A percentile compares a stretch with the other conserved stretches of the same genome.
These are phyloP conservation scores for Stratiomys singularior DNA, from an alignment of 2,888 invertebrate species.

Conservation along the genomic window DNA sequence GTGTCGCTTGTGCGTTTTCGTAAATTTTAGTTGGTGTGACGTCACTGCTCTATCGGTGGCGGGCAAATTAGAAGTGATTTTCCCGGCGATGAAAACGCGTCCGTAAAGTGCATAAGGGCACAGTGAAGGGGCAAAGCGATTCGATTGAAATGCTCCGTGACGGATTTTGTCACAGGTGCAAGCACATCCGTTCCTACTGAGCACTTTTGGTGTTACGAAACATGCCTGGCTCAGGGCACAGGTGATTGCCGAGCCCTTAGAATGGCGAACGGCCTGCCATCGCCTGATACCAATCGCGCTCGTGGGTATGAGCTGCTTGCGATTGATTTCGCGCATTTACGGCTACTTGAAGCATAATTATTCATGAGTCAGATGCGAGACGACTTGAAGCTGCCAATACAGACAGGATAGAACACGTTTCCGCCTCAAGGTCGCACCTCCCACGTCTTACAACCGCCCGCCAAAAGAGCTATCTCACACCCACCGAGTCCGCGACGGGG, in stretches of 20 bases:
- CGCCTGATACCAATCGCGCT: background rate
- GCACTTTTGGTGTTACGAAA: no score
- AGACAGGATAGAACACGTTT: constrained; percentile 45
- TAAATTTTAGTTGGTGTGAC: constrained; percentile 25
- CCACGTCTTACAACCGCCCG: constrained; percentile 9
- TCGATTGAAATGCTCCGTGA: no score
- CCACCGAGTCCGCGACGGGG: background rate
- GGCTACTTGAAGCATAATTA: constrained; percentile 7
- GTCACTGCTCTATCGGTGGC: constrained; percentile 29
- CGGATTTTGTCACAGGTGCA: no score
- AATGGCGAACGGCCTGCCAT: background rate
- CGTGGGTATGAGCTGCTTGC: background rate
- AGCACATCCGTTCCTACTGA: no score
- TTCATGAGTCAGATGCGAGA: constrained; percentile 25
- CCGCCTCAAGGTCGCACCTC: constrained; percentile 44
- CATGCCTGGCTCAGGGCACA: no score
- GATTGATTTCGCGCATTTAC: constrained; percentile 6
- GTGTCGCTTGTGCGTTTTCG: constrained; percentile 4
- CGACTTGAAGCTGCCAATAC: constrained; percentile 16
- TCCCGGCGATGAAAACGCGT: background rate
- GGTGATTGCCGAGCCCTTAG: no score
- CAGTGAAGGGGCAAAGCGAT: no score
- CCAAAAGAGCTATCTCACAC: background rate
- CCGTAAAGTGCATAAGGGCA: background rate
- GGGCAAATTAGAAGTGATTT: constrained; percentile 1